Percentiles rank a stretch among this genome's conserved stretches.
Evolutionary conservation across 2,888 invertebrate species (phyloP).

Genomic region (Drepanosiphum platanoidis): DNA sequence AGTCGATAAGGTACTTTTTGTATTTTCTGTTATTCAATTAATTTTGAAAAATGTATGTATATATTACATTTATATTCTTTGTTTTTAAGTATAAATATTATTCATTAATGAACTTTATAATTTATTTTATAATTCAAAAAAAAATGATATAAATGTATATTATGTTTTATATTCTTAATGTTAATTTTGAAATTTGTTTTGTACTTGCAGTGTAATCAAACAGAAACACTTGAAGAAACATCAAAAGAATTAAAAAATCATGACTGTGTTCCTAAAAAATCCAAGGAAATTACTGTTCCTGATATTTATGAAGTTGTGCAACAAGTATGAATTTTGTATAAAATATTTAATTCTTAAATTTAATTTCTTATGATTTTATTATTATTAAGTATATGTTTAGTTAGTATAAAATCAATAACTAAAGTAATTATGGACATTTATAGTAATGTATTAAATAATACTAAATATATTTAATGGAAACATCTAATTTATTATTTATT

Average conservation of each 20-base stretch:
- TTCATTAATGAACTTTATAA: not conserved
- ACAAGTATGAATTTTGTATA: slow-evolving; percentile 36
- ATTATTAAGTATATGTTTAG: not conserved
- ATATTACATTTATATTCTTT: not conserved
- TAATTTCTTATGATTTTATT: not conserved
- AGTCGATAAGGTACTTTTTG: slow-evolving; percentile 30
- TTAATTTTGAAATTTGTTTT: not conserved
- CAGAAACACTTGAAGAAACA: slow-evolving; percentile 4
- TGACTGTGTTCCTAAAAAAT: not conserved
- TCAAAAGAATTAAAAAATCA: slow-evolving; percentile 19
- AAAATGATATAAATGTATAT: too few relatives aligned
- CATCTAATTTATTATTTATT: not conserved
- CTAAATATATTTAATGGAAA: too few relatives aligned
- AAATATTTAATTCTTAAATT: not conserved
- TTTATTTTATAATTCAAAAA: not conserved
- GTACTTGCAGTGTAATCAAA: slow-evolving; percentile 38
- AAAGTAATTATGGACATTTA: too few relatives aligned
- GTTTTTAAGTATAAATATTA: not conserved
- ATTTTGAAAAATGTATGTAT: not conserved
- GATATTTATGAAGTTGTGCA: slow-evolving; percentile 57
- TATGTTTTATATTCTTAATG: not conserved
- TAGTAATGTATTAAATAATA: too few relatives aligned
- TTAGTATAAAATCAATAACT: not conserved
- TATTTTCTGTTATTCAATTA: not conserved
- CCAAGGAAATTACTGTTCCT: slow-evolving; percentile 34